Conservation (phyloP, 2,888 invertebrate species). For the Agrotis clavis region DNA sequence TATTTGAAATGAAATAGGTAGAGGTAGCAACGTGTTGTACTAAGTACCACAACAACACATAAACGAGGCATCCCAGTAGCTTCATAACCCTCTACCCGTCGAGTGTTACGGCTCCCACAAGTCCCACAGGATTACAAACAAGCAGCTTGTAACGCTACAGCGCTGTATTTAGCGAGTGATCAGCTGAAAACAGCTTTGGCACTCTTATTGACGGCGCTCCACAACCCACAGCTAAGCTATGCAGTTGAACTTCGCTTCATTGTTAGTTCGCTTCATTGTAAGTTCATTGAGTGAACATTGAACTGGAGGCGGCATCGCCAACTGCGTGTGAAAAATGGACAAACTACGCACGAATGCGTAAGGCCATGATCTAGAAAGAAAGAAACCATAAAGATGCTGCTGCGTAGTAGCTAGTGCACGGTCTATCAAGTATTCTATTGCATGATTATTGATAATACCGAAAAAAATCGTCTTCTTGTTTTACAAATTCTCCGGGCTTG, state of each 20-base stretch:
- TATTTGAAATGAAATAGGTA: neutral
- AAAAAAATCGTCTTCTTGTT: too few species aligned
- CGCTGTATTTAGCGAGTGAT: slow-evolving; percentile 5
- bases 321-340: too few species aligned
- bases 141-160: slow-evolving; percentile 19
- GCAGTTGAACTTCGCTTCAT: neutral
- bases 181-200: slow-evolving; percentile 2
- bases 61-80: neutral
- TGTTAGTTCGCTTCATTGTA: too few species aligned
- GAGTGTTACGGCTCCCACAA: slow-evolving; percentile 18
- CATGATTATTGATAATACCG: too few species aligned
- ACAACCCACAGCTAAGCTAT: neutral
- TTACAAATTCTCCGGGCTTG: too few species aligned
- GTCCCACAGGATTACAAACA: slow-evolving; percentile 40
- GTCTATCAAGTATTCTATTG: too few species aligned
- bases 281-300: too few species aligned
- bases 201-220: neutral
- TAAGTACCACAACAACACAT: slow-evolving; percentile 10
- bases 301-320: neutral
- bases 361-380: neutral
- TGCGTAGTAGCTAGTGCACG: too few species aligned
- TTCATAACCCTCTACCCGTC: slow-evolving; percentile 4
- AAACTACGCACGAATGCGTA: neutral
- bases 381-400: neutral
- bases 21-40: neutral